Evolutionary conservation across 2,888 invertebrate species (phyloP).

Genomic region (Eumacrocentrus americanus): DNA sequence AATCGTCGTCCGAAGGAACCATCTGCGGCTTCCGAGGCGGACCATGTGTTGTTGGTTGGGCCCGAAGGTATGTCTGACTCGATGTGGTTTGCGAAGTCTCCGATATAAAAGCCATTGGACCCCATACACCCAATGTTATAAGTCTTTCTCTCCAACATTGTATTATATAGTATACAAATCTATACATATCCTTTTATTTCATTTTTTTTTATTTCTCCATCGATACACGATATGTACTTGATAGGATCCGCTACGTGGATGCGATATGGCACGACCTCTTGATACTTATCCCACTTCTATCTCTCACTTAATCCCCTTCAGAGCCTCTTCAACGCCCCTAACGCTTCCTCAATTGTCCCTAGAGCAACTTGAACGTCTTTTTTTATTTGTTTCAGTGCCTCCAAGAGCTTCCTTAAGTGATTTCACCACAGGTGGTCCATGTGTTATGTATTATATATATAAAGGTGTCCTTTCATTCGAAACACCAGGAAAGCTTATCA

Average conservation of each 20-base stretch:
- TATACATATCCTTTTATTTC: slow-evolving; percentile 1
- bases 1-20: slow-evolving; percentile 55
- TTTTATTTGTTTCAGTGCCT: neutral
- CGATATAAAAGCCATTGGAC: slow-evolving; percentile 15
- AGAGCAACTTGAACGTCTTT: neutral
- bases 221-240: neutral
- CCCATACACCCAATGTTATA: slow-evolving; percentile 19
- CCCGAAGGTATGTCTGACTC: slow-evolving; percentile 20
- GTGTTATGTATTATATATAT: no score
- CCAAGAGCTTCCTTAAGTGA: neutral
- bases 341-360: slow-evolving; percentile 13
- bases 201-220: slow-evolving; percentile 13
- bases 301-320: neutral
- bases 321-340: neutral
- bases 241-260: neutral
- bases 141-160: slow-evolving; percentile 1
- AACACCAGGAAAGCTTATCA: no score
- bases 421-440: slow-evolving; percentile 24
- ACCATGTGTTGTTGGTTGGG: slow-evolving; percentile 29
- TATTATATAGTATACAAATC: neutral
- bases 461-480: no score
- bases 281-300: neutral
- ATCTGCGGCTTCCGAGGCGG: slow-evolving; percentile 57
- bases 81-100: slow-evolving; percentile 17
- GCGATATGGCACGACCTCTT: slow-evolving; percentile 12